phyloP scores from a whole-genome alignment of 1,140 invertebrate genomes.

The Platyscapa corneri region DNA sequence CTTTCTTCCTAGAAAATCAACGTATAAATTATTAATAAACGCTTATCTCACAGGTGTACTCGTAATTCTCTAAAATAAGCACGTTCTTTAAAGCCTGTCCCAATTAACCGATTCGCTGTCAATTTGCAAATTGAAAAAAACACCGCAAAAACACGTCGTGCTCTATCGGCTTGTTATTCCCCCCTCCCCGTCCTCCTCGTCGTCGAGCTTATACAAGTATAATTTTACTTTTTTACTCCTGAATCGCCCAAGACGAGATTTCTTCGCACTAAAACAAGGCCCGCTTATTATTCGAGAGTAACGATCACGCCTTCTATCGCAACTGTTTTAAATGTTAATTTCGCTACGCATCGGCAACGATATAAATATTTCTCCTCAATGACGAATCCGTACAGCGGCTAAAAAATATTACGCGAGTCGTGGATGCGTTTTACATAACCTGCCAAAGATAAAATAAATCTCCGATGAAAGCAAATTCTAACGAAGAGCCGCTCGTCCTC shows the following conservation, averaged over 20 bases:
- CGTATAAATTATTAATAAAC: conserved; percentile 27
- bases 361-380: no score
- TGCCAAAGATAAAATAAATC: background rate
- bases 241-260: background rate
- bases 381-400: background rate
- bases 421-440: background rate
- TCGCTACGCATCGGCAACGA: background rate
- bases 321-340: background rate
- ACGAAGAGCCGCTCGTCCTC: background rate
- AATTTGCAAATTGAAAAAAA: background rate
- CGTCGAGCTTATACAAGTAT: background rate
- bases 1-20: conserved; percentile 16
- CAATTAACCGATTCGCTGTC: background rate
- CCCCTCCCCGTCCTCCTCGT: no score
- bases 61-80: background rate
- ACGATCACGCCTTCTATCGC: background rate
- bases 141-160: background rate
- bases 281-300: background rate
- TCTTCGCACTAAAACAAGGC: no score
- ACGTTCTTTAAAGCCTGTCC: background rate
- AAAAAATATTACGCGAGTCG: background rate
- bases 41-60: conserved; percentile 11
- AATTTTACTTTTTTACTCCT: background rate
- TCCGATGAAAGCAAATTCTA: background rate
- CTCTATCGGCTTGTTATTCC: background rate